Evolutionary conservation across 2,113 vertebrate species (phyloP).

Genomic region (Phaethon lepturus): DNA sequence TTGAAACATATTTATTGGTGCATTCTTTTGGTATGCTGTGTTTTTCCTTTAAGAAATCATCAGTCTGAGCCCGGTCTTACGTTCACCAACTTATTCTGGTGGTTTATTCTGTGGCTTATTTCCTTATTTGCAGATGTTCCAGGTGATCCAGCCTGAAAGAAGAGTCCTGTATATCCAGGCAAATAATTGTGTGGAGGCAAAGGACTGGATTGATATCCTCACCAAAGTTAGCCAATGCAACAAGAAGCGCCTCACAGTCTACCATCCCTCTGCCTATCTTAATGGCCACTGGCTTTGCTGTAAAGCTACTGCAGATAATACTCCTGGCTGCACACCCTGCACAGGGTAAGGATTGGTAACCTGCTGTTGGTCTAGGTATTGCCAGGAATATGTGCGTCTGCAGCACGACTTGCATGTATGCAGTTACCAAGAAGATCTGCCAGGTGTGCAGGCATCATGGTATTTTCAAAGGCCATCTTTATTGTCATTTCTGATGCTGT

Average conservation of each 20-base stretch:
- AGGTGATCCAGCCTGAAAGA: constrained; percentile 95
- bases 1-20: background rate
- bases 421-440: background rate
- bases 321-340: constrained; percentile 92
- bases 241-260: constrained; percentile 92
- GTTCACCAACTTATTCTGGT: background rate
- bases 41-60: background rate
- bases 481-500: background rate
- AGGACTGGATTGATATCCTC: constrained; percentile 96
- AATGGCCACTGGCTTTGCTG: constrained; percentile 98
- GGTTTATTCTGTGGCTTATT: background rate
- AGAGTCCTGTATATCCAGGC: constrained; percentile 97
- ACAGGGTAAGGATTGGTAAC: constrained; percentile 83
- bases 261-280: constrained; percentile 96
- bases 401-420: background rate
- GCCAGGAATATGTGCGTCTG: background rate
- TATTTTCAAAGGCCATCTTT: background rate
- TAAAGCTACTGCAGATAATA: constrained; percentile 86
- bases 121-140: constrained; percentile 91
- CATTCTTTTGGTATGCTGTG: background rate
- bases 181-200: constrained; percentile 97
- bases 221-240: constrained; percentile 99
- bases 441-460: rapidly evolving
- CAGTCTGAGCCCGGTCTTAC: background rate
- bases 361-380: background rate